Evolutionary conservation across 2,113 vertebrate species (phyloP), one percentile per base, ranked within the genome.

Genomic region (Corapipo altera): DNA sequence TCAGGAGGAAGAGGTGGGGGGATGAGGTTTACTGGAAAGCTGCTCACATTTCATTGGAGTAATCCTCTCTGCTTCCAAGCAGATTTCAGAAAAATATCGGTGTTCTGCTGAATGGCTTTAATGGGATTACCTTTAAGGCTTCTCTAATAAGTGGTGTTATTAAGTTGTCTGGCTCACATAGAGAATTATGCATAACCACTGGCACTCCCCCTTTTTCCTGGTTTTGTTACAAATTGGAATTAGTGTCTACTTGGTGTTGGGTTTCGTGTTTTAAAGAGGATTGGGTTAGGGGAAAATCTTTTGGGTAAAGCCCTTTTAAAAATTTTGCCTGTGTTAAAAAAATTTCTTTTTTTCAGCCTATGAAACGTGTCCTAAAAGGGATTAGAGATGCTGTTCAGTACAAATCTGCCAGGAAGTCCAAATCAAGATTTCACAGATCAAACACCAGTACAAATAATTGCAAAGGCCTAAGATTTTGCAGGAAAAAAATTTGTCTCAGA

Each of bases 141-240:
- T 90, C 95, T 97, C 94, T 97, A 97, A 97, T 98, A 97, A 97
- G 94, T 91, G 95, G 82, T 82, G 86, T 97, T 96, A 96, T 96
- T 97, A 96, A 97, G 92, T 97, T 96, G 89, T 92, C 93, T 93
- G 73, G 85, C 92, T 97, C 79, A 84, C 89, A 93, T 4, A 49
- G 85, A 96, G 93, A 93, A 89, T 96, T 97, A 94, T 32, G 72
- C 75, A 85, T 69, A 96, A 94, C 94, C 67, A 96, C 59, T 92
- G 91, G 88, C 91, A 94, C 74, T 95, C 92, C 91, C 82, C 73
- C 59, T 92, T 97, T 97, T 88, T 85, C 86, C 76, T 95, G 77
- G 77, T 96, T 96, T 97, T 97, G 91, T 96, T 97, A 96, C 91
- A 95, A 91, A 97, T 95, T 97, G 93, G 95, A 97, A 97, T 98